phyloP scores from a whole-genome alignment of 1,140 invertebrate species.

The Drosophila athabasca region DNA sequence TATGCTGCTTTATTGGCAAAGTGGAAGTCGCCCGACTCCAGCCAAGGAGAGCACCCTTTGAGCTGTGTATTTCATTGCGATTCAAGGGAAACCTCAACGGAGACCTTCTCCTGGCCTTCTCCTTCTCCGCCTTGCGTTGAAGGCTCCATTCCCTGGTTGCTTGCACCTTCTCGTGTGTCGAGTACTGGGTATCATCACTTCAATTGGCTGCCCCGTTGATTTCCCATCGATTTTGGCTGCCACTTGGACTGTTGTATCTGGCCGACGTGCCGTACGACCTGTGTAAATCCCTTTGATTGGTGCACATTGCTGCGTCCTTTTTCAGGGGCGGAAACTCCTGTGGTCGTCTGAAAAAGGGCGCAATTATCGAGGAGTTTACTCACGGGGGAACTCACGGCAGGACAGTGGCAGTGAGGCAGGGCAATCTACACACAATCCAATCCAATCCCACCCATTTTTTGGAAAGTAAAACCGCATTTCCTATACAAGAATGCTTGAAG shows the following conservation, averaged over 20 bases:
- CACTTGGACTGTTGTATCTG: neutral
- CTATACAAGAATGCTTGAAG: no score
- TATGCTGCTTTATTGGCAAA: slow-evolving; percentile 45
- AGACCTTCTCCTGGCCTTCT: no score
- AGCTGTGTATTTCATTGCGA: no score
- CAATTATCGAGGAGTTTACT: slow-evolving; percentile 21
- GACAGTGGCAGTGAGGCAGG: no score
- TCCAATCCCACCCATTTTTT: no score
- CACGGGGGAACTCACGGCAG: no score
- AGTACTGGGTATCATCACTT: slow-evolving; percentile 39
- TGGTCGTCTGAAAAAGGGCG: slow-evolving; percentile 23
- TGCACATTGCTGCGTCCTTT: neutral
- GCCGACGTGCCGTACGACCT: no score
- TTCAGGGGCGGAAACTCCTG: neutral
- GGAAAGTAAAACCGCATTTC: no score
- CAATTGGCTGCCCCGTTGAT: slow-evolving; percentile 61
- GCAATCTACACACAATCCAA: no score
- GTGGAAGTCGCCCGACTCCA: neutral
- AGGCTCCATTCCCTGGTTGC: neutral
- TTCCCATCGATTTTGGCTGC: slow-evolving; percentile 53
- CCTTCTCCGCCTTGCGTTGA: no score
- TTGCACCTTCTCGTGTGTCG: slow-evolving; percentile 21
- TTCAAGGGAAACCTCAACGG: no score
- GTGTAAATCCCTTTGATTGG: slow-evolving; percentile 26
- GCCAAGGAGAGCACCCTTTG: no score